Evolutionary conservation across 2,888 invertebrate genomes (phyloP).

Genomic region (Pseudeuparius sepicola): DNA sequence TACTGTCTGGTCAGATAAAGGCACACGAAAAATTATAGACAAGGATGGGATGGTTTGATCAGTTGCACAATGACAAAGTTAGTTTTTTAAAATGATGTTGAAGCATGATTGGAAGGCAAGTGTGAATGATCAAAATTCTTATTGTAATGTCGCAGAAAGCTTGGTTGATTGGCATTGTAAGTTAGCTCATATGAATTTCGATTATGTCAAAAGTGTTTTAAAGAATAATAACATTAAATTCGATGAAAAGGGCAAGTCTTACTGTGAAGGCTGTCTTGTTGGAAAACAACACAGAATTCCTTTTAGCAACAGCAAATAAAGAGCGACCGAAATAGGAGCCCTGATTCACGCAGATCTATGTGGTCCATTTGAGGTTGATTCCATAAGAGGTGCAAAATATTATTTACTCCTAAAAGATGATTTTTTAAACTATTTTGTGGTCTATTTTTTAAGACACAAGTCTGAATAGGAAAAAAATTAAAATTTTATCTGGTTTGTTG

Average conservation of each 20-base stretch:
- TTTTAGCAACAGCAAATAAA: constrained; percentile 2
- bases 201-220: too few relatives aligned
- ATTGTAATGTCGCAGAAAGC: too few relatives aligned
- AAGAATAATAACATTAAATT: too few relatives aligned
- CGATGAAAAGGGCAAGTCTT: too few relatives aligned
- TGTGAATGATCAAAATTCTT: too few relatives aligned
- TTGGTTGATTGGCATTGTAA: too few relatives aligned
- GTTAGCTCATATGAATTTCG: too few relatives aligned
- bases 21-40: constrained; percentile 10
- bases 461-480: too few relatives aligned
- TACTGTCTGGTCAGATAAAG: background rate
- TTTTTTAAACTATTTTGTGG: constrained; percentile 6
- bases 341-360: constrained; percentile 9
- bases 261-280: constrained; percentile 3
- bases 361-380: constrained; percentile 11
- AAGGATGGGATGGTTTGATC: constrained; percentile 6
- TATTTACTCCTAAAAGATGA: constrained; percentile 11
- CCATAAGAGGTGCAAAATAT: constrained; percentile 9
- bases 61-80: constrained; percentile 9
- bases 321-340: background rate
- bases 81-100: too few relatives aligned
- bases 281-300: constrained; percentile 11
- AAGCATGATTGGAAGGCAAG: too few relatives aligned
- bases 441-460: constrained; percentile 11
- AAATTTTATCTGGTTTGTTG: too few relatives aligned